Base-by-base conservation (phyloP, 2,113 vertebrate species). In the Rhineura floridana region DNA sequence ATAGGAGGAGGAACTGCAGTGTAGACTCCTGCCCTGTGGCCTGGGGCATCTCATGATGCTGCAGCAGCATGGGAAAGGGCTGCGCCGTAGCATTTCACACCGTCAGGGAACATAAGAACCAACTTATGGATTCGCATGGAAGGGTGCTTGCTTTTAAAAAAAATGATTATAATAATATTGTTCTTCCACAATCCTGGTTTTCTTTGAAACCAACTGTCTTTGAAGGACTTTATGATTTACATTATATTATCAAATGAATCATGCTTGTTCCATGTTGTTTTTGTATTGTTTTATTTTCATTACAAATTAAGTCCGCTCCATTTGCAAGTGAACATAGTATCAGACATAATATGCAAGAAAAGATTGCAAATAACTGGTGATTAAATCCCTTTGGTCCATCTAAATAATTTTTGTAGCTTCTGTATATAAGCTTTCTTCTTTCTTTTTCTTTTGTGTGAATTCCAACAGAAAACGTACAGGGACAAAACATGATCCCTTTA, bases 251-350 rank as follows among this genome's bases (percentile, higher is more conserved):
- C 90, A 92, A 79, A 69, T 36, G 76, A 77, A 88, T 76, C 0
- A 17, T 48, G 3, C 62, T 91, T 86, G 79, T 89, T 90, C 15
- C 44, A 82, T 63, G 25, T 87, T 90, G 11, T 19, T 92, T 93
- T 90, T 77, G 48, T 39, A 85, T 92, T 72, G 78, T 84, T 91
- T 89, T 80, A 73, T 59, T 91, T 94, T 91, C 75, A 73, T 92
- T 94, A 94, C 90, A 62, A 72, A 86, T 92, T 93, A 91, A 86
- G 94, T 91, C 50, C 93, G 48, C 46, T 93, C 50, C 91, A 91
- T 87, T 94, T 94, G 89, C 86, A 90, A 89, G 30, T 93, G 83
- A 90, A 86, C 67, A 62, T 84, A 79, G 28, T 62, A 72, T 83
- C 83, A 93, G 76, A 50, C 50, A 48, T 89, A 88, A 86, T 6